Evolutionary conservation across 1,140 invertebrate species (phyloP).

Genomic region (Sinonovacula constricta): DNA sequence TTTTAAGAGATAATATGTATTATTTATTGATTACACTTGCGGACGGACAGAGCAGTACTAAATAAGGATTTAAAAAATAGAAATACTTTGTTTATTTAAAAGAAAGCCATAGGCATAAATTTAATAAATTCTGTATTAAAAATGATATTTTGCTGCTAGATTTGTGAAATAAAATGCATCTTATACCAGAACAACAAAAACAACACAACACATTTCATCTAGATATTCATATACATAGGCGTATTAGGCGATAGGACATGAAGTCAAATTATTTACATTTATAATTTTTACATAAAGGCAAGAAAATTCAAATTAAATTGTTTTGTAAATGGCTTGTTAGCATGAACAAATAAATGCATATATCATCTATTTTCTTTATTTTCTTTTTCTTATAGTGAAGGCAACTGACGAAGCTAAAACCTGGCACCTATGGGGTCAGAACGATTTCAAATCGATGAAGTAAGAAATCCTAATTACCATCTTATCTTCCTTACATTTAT

Average conservation of each 20-base stretch:
- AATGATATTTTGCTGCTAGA: too few relatives aligned
- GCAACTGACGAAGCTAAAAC: neutral
- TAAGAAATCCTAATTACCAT: too few relatives aligned
- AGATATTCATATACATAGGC: neutral
- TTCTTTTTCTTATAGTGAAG: neutral
- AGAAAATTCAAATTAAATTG: neutral
- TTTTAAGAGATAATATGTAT: too few relatives aligned
- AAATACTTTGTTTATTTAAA: too few relatives aligned
- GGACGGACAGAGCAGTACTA: too few relatives aligned
- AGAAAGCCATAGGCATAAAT: too few relatives aligned
- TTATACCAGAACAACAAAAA: too few relatives aligned
- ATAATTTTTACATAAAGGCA: neutral
- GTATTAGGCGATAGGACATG: neutral
- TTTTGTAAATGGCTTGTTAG: neutral
- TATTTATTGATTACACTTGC: too few relatives aligned
- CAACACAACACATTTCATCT: neutral
- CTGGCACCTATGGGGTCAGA: neutral
- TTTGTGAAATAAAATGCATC: too few relatives aligned
- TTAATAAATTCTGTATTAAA: too few relatives aligned
- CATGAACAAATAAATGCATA: neutral
- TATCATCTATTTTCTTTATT: neutral
- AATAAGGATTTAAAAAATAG: too few relatives aligned
- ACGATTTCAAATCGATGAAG: neutral
- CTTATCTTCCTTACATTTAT: too few relatives aligned
- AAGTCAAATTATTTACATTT: neutral